These are phyloP conservation scores for Bovichtus diacanthus DNA, from an alignment of 2,797 vertebrate species.

Conservation along the genomic window DNA sequence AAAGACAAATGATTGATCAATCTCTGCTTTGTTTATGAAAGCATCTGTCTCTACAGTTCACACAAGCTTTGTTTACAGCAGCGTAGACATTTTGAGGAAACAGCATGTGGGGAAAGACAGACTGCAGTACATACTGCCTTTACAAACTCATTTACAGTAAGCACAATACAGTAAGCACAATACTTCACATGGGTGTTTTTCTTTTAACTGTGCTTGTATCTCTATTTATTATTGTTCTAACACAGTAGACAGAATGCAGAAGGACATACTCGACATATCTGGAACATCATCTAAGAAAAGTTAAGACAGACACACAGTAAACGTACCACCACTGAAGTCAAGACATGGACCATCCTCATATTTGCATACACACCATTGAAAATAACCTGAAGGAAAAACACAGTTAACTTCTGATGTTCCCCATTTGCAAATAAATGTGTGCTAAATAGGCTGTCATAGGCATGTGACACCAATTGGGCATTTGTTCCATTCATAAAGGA, in stretches of 20 bases:
- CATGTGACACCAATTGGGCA: conserved; percentile 7
- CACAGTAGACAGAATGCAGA: neutral
- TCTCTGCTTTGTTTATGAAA: conserved; percentile 64
- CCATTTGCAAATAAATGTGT: neutral
- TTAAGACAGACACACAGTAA: conserved; percentile 27
- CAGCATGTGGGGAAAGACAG: conserved; percentile 59
- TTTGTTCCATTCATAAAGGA: neutral
- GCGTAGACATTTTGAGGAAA: conserved; percentile 68
- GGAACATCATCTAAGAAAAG: conserved; percentile 5
- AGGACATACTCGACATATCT: neutral
- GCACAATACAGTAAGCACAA: neutral
- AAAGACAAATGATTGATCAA: conserved; percentile 70
- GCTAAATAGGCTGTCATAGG: neutral
- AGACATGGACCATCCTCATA: conserved; percentile 99
- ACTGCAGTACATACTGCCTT: conserved; percentile 53
- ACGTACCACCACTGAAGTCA: conserved; percentile 99
- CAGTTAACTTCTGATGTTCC: conserved; percentile 30
- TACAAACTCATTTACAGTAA: conserved; percentile 59
- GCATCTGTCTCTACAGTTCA: conserved; percentile 71
- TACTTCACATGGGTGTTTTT: conserved; percentile 39
- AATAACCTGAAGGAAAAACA: conserved; percentile 87
- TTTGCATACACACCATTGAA: conserved; percentile 99
- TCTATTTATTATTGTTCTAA: neutral
- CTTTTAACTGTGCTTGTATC: conserved; percentile 2
- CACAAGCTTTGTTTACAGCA: conserved; percentile 72